Evolutionary conservation across 1,140 invertebrate species (phyloP).

Genomic region (Drosophila pectinifera): DNA sequence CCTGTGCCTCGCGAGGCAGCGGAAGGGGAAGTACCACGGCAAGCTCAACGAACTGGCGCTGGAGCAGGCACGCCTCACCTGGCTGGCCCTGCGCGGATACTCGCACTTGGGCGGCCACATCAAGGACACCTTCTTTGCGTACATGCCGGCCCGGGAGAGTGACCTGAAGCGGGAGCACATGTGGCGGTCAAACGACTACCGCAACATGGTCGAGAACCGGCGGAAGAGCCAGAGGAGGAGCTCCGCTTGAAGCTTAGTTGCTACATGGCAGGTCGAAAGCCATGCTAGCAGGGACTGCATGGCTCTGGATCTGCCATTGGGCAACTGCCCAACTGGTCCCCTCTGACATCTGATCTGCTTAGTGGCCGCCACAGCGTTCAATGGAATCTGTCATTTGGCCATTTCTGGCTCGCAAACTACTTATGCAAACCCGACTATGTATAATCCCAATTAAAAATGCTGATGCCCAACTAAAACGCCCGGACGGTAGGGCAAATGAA

Average conservation of each 20-base stretch:
- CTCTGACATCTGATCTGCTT: slow-evolving; percentile 26
- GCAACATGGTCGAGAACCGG: slow-evolving; percentile 20
- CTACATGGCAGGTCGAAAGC: not conserved
- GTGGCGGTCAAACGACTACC: slow-evolving; percentile 29
- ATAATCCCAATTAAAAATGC: slow-evolving; percentile 72
- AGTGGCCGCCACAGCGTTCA: slow-evolving; percentile 6
- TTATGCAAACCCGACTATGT: slow-evolving; percentile 47
- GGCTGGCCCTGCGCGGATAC: slow-evolving; percentile 61
- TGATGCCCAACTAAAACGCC: slow-evolving; percentile 48
- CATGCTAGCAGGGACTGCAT: not conserved
- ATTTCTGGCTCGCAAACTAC: slow-evolving; percentile 22
- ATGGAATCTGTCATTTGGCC: slow-evolving; percentile 23
- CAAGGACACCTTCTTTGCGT: slow-evolving; percentile 65
- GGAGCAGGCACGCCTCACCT: slow-evolving; percentile 46
- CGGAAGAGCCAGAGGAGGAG: not conserved
- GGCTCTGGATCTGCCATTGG: slow-evolving; percentile 7
- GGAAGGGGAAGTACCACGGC: slow-evolving; percentile 2
- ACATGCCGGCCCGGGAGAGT: slow-evolving; percentile 60
- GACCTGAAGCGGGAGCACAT: slow-evolving; percentile 42
- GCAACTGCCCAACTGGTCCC: not conserved
- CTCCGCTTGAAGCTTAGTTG: not conserved
- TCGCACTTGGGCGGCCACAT: slow-evolving; percentile 26
- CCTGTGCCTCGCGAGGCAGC: not conserved
- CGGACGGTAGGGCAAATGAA: slow-evolving; percentile 51
- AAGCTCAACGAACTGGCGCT: slow-evolving; percentile 42